These are phyloP conservation scores for Galbula dea DNA, from an alignment of 2,113 vertebrate genomes.

Conservation along the genomic window DNA sequence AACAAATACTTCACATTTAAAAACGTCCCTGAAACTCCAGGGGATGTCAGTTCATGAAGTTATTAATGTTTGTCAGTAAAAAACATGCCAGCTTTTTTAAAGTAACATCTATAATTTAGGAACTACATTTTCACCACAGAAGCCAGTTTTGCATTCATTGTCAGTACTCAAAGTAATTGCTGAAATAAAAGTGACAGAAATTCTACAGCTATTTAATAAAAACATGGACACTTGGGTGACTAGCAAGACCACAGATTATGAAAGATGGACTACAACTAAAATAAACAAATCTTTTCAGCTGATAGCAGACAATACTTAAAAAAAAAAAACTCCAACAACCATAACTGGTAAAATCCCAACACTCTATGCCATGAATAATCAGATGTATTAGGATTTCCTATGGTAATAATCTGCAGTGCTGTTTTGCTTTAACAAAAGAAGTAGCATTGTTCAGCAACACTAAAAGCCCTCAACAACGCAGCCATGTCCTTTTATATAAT, in stretches of 20 bases:
- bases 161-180: constrained; percentile 22
- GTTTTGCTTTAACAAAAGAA: not conserved
- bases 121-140: constrained; percentile 34
- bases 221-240: constrained; percentile 26
- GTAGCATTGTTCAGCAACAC: not conserved
- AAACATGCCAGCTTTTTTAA: constrained; percentile 23
- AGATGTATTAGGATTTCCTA: not conserved
- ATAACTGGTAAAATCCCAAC: not conserved
- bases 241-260: constrained; percentile 39
- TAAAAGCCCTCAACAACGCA: not conserved
- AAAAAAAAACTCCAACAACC: not conserved
- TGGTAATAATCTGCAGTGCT: not conserved
- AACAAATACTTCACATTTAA: not conserved
- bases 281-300: constrained; percentile 29
- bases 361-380: not conserved
- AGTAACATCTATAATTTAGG: constrained; percentile 18
- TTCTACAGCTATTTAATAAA: constrained; percentile 52
- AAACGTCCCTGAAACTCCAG: not conserved
- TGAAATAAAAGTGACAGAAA: constrained; percentile 44
- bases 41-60: constrained; percentile 22
- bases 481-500: not conserved
- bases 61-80: not conserved
- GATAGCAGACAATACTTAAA: constrained; percentile 10
- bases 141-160: constrained; percentile 34
- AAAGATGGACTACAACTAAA: constrained; percentile 50